Conservation (phyloP, 2,888 invertebrate genomes). For the Euplexia lucipara region DNA sequence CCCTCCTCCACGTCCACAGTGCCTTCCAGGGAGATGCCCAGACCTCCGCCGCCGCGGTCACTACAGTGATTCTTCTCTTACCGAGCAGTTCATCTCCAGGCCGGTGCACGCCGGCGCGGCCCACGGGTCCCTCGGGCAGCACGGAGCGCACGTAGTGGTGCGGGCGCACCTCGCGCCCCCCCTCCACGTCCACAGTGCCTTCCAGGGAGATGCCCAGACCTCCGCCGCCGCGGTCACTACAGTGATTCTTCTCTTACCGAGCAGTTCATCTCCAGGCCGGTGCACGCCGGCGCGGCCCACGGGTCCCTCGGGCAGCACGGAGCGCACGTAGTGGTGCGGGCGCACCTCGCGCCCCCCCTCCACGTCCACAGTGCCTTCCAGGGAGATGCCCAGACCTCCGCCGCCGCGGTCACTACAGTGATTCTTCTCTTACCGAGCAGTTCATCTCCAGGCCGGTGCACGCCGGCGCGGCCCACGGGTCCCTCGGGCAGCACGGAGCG, state of each 20-base stretch:
- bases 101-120: slow-evolving; percentile 96
- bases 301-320: slow-evolving; percentile 99
- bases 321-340: slow-evolving; percentile 99
- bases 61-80: no score
- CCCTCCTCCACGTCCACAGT: slow-evolving; percentile 99
- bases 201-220: slow-evolving; percentile 99
- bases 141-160: slow-evolving; percentile 99
- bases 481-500: slow-evolving; percentile 99
- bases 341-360: slow-evolving; percentile 99
- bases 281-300: slow-evolving; percentile 97
- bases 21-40: slow-evolving; percentile 99
- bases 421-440: slow-evolving; percentile 91
- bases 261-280: slow-evolving; percentile 98
- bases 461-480: slow-evolving; percentile 98
- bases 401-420: no score
- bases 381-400: slow-evolving; percentile 98
- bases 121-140: slow-evolving; percentile 99
- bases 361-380: slow-evolving; percentile 99
- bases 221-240: slow-evolving; percentile 96
- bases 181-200: slow-evolving; percentile 99
- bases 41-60: slow-evolving; percentile 96
- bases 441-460: slow-evolving; percentile 98
- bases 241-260: no score
- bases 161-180: slow-evolving; percentile 98
- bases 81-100: slow-evolving; percentile 98